Percentiles rank a stretch among this genome's conserved stretches.
Evolutionary conservation across 2,888 invertebrate genomes (phyloP).

Genomic region (Oligia strigilis): DNA sequence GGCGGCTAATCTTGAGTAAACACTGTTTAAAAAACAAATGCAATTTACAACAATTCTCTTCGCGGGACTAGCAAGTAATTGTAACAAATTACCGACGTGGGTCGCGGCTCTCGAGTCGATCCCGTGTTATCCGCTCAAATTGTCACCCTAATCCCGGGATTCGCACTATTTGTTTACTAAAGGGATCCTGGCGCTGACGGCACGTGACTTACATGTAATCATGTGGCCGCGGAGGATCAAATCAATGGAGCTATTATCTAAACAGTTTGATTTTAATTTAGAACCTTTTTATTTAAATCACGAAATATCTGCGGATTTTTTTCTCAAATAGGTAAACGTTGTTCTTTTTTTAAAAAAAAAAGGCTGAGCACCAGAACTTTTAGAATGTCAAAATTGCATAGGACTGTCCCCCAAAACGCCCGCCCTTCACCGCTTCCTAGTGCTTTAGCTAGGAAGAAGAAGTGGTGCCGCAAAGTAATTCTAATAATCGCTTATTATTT

Average conservation of each 20-base stretch:
- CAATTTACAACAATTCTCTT: slow-evolving; percentile 66
- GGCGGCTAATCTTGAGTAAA: slow-evolving; percentile 42
- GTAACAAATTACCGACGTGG: slow-evolving; percentile 82
- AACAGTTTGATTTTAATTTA: slow-evolving; percentile 11
- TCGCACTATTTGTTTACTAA: slow-evolving; percentile 86
- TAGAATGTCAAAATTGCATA: not conserved
- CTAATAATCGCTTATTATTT: not conserved
- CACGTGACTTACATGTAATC: slow-evolving; percentile 82
- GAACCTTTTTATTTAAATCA: not conserved
- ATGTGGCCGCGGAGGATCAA: slow-evolving; percentile 35
- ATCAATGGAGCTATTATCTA: slow-evolving; percentile 48
- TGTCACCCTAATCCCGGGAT: slow-evolving; percentile 81
- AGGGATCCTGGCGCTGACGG: slow-evolving; percentile 78
- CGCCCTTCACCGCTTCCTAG: no score
- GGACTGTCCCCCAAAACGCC: not conserved
- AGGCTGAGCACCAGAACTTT: not conserved
- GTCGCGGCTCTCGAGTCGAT: slow-evolving; percentile 75
- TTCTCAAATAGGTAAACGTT: not conserved
- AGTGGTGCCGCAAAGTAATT: not conserved
- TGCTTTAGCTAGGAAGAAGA: no score
- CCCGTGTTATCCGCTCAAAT: slow-evolving; percentile 83
- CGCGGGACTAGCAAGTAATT: slow-evolving; percentile 79
- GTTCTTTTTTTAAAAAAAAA: not conserved
- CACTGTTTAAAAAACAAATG: slow-evolving; percentile 44
- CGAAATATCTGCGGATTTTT: no score